Evolutionary conservation across 2,888 invertebrate species (phyloP), one percentile per base, ranked within the genome.

Genomic region (Agrochola lychnidis): DNA sequence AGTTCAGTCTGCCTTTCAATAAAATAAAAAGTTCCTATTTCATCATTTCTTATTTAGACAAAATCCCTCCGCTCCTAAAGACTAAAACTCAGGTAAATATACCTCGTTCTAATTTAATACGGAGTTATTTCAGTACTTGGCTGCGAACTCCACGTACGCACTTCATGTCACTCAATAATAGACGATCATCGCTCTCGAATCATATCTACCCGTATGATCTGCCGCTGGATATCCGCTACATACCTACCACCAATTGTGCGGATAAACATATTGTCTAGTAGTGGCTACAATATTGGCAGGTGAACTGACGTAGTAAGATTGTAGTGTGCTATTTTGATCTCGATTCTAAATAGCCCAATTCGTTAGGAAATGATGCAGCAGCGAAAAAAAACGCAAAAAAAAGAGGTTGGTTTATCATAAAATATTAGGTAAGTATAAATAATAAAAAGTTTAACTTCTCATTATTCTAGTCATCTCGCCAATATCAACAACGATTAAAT

Each of bases 71-170:
- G 25, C 36, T 40, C 30, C 14, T 19, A 53, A 42, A 76, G 30
- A 59, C 30, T 45, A 36, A 59, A 59, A 51, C 67, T 68, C 86
- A 86, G 73, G 86, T 83, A 76, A 82, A 64, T 51, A 61, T 45
- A 68, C 59, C 57, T 59, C 57, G 36, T 62, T 64, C 63, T 82
- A 62, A 76, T 76, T 70, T 73, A 59, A 86, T 72, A 66, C 73
- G 10, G 36, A 77, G 83, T 74, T 86, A 86, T 83, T 83, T 86
- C 22, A 57, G 64, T 59, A 74, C 62, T 86, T 83, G 86, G 86
- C 83, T 51, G 30, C 69, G 30, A 63, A 19, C 62, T 66, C 53
- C n/a, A 48, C 36, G 25, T 73, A 81, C 85, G 82, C 70, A 82
- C 76, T 76, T 69, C 82, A 67, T 73, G 73, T 82, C 73, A 82